Evolutionary conservation across 2,888 invertebrate genomes (phyloP).

Genomic region (Phoronis australis): DNA sequence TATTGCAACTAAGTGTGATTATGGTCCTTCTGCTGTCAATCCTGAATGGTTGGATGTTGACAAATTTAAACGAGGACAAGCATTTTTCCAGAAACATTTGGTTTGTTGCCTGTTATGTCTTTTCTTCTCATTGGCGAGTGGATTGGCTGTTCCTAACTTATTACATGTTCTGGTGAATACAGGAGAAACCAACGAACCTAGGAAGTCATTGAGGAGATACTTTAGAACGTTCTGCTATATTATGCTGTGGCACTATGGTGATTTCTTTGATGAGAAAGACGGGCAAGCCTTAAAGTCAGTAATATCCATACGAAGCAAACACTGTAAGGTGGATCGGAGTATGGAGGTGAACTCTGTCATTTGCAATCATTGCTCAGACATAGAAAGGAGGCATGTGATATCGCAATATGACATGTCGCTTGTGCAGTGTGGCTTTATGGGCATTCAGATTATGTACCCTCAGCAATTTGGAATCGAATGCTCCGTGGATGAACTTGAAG

Average conservation of each 20-base stretch:
- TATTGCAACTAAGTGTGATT: too few relatives aligned
- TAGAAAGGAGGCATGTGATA: too few relatives aligned
- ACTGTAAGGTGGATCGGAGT: conserved; percentile 57
- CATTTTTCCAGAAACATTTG: conserved; percentile 66
- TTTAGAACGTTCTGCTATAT: conserved; percentile 73
- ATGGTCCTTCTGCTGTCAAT: conserved; percentile 4
- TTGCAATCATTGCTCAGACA: too few relatives aligned
- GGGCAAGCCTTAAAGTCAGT: conserved; percentile 55
- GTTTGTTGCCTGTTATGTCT: conserved; percentile 69
- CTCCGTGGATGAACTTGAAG: conserved; percentile 65
- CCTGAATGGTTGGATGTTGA: conserved; percentile 55
- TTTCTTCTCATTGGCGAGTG: conserved; percentile 69
- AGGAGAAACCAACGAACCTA: conserved; percentile 63
- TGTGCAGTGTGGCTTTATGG: conserved; percentile 84
- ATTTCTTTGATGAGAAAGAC: conserved; percentile 60
- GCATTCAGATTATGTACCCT: conserved; percentile 62
- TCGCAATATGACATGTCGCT: conserved; percentile 79
- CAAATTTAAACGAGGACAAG: conserved; percentile 61
- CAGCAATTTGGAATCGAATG: conserved; percentile 64
- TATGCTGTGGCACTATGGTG: conserved; percentile 70
- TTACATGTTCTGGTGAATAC: conserved; percentile 68
- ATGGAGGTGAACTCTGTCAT: too few relatives aligned
- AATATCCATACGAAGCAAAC: conserved; percentile 52
- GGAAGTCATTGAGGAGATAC: conserved; percentile 71
- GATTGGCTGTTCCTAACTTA: conserved; percentile 72